Base-by-base conservation (phyloP, 2,797 vertebrate species). In the Rhabdomys pumilio region DNA sequence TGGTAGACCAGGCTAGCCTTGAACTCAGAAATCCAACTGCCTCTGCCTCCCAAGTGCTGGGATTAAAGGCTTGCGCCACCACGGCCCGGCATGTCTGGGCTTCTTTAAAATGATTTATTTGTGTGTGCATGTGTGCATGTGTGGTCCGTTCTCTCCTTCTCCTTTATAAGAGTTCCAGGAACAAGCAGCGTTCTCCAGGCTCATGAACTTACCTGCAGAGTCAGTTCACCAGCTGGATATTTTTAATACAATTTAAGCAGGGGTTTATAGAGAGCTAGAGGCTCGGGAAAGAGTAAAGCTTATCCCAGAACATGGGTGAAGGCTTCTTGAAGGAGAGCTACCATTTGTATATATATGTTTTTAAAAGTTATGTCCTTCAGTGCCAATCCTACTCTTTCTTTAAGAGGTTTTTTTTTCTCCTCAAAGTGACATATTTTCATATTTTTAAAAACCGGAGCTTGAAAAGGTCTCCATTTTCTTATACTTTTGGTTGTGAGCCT, bases 401-500 rank as follows among this genome's bases (percentile, higher is more conserved):
- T 72, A 26, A 86, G 63, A 76, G 61, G 13, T 89, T 88, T 83
- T 76, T 67, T 83, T 65, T 47, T 34, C 31, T 8, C 17, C 41
- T 2, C 57, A 34, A 20, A 55, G 79, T 26, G 41, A 75, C 53
- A 13, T 88, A 69, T 81, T 80, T 85, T 53, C 88, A 44, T 17
- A 22, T 77, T 94, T 95, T 86, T 80, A 86, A 55, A 69, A 80
- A 89, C 55, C 69, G 22, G 19, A 81, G 4, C 81, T 75, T 17
- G 73, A 94, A 93, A 89, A 69, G 15, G 11, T 91, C 67, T 83
- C 31, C 26, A 55, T 85, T 95, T 91, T 75, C 90, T 91, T 69
- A n/a, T 17, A 69, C 7, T 69, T 69, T n/a, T 34, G 31, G 14
- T 69, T 69, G 67, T n/a, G 67, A 19, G 34, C 67, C 34, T 67